Evolutionary conservation across 2,888 invertebrate species (phyloP), one percentile per base, ranked within the genome.

Genomic region (Philereme vetulata): DNA sequence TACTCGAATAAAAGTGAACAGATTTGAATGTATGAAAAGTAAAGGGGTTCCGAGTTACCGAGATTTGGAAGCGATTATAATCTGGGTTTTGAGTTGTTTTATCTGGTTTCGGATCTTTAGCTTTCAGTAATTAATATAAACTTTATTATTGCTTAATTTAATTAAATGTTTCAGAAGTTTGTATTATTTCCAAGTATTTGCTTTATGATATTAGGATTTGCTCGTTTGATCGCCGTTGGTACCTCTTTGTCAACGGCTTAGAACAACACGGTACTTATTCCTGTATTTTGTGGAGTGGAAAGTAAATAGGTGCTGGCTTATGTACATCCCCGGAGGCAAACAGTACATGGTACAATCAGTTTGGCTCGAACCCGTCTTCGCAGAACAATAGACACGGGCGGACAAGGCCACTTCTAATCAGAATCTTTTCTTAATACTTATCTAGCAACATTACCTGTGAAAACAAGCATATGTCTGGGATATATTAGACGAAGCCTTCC

Each of bases 51-150:
- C 9, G 40, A 53, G 33, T 51, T 32, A 51, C 60, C 10, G 36
- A 49, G 44, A 60, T 48, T 42, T 48, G 42, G 34, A 43, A 47
- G 44, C 48, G 42, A 52, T 52, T 46, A n/a, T 48, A 44, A 48
- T 51, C 56, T 38, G 21, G 10, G 40, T 35, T 48, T 49, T 49
- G 51, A 52, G 36, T 52, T 52, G 54, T 60, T 53, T 11, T 50
- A 56, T 50, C 53, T 56, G 35, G 50, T 56, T 53, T 36, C 33
- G 40, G 56, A n/a, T n/a, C n/a, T n/a, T n/a, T n/a, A 51, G 56
- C 52, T 33, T 61, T 61, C 33, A 49, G 48, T 54, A 50, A 59
- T 53, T 60, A 49, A 49, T 49, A 54, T 60, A 46, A 56, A 52
- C 46, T 49, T 47, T 34, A 40, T 43, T 43, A 21, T 53, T 50